These are phyloP conservation scores for Valencia hispanica DNA, from an alignment of 2,797 vertebrate genomes.

Conservation along the genomic window DNA sequence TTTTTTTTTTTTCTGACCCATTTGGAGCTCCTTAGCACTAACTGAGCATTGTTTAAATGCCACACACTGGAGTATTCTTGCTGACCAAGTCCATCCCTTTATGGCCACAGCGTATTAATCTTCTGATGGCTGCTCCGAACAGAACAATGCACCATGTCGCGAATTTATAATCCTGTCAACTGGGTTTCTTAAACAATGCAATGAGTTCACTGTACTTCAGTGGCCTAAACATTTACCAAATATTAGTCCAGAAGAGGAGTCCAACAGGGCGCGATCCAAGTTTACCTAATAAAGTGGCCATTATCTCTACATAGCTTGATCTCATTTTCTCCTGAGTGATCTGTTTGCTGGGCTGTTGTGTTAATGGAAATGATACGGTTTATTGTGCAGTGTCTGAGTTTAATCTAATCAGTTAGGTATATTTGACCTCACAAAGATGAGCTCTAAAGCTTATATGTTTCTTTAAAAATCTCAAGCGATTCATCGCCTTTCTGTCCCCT, in stretches of 20 bases:
- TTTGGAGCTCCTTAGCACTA: neutral
- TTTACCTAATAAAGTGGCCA: neutral
- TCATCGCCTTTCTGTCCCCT: slow-evolving; percentile 8
- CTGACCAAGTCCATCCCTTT: no score
- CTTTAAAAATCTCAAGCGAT: neutral
- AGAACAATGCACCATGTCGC: neutral
- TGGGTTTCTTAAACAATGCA: neutral
- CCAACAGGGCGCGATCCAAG: neutral
- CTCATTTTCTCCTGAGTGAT: slow-evolving; percentile 32
- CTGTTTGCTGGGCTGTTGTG: no score
- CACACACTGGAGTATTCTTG: neutral
- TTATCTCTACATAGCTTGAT: slow-evolving; percentile 28
- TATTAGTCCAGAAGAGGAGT: neutral
- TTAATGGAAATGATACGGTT: no score
- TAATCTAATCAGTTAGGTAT: slow-evolving; percentile 19
- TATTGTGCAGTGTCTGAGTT: slow-evolving; percentile 5
- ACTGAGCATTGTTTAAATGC: neutral
- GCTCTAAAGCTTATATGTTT: neutral
- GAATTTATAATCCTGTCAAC: neutral
- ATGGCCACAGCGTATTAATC: neutral
- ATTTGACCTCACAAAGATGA: slow-evolving; percentile 8
- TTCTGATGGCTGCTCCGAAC: neutral
- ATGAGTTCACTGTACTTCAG: neutral
- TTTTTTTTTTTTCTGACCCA: neutral
- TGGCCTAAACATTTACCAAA: neutral